These are phyloP conservation scores for Slavum lentiscoides DNA, from an alignment of 2,888 invertebrate genomes.

Conservation along the genomic window DNA sequence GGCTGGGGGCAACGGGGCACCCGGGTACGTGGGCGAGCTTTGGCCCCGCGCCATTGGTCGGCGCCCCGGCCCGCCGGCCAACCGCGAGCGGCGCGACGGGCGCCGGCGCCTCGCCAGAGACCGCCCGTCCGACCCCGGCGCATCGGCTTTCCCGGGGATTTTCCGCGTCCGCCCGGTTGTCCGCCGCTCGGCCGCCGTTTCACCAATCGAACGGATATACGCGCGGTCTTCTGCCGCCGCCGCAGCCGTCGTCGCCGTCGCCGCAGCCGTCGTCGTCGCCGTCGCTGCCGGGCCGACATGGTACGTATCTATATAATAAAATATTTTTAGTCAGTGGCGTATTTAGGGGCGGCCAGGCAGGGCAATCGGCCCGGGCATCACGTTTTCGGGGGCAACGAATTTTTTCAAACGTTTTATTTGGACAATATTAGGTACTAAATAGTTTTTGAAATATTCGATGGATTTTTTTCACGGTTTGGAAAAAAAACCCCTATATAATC, in stretches of 20 bases:
- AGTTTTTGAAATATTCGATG: too few species aligned
- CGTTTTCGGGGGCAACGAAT: too few species aligned
- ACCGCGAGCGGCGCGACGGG: slow-evolving; percentile 10
- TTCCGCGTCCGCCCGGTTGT: slow-evolving; percentile 52
- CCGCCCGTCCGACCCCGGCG: slow-evolving; percentile 49
- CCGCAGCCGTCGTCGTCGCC: slow-evolving; percentile 8
- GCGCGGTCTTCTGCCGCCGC: slow-evolving; percentile 2
- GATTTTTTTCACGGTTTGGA: too few species aligned
- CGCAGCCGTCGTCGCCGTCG: not conserved
- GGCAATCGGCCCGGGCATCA: too few species aligned
- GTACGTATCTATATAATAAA: slow-evolving; percentile 5
- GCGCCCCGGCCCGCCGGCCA: slow-evolving; percentile 15
- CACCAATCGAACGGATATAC: slow-evolving; percentile 24
- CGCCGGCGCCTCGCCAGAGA: slow-evolving; percentile 48
- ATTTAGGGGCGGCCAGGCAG: too few species aligned
- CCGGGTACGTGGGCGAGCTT: slow-evolving; percentile 31
- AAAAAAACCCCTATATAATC: too few species aligned
- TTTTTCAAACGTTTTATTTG: too few species aligned
- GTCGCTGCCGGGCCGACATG: slow-evolving; percentile 34
- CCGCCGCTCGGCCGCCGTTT: slow-evolving; percentile 44
- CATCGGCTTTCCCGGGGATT: slow-evolving; percentile 51
- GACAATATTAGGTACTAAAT: too few species aligned
- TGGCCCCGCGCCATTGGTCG: slow-evolving; percentile 36
- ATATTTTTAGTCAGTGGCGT: too few species aligned
- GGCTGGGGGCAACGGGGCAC: slow-evolving; percentile 7